Evolutionary conservation across 64 coral and sea anemone genomes (phyloP), one percentile per base, ranked within the genome.

Genomic region (Astreopora myriophthalma): DNA sequence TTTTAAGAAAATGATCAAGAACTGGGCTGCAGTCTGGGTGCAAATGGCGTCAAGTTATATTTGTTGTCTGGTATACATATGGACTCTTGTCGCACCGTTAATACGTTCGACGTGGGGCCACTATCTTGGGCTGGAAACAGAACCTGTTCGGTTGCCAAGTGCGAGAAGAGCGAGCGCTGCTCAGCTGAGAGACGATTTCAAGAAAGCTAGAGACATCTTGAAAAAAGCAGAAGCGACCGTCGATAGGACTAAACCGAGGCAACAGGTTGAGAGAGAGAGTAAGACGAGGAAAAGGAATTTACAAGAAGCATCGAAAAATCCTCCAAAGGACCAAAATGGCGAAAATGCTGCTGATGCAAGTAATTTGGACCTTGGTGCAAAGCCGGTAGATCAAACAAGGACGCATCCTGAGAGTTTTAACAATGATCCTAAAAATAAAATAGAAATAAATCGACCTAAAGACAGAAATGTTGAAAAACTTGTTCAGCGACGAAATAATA

Each of bases 11-110:
- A 78, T 98, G 40, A 94, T 98, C 19, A 98, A 98, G 74, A 98
- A 98, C 69, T 98, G 96, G 96, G 88, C 96, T 1, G 96, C 96
- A 2, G 96, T 98, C 19, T 98, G 96, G 96, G 96, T 98, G 22
- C 96, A 98, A 48, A 98, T 98, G 96, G 88, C 92, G 2, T 94
- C 96, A 4, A 98, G 96, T 73, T 98, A 91, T 58, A 94, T 98
- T 58, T 98, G 96, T 48, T 98, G 96, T 85, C 71, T 98, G 4
- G 85, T 98, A 13, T 98, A 90, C 24, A 98, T 98, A 89, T 98
- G 96, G 96, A 98, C 96, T 6, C 48, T 98, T 75, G 92, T 98
- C 25, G 96, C 96, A 5, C 96, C 96, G 2, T 71, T 98, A 39
- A 98, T 98, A 77, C 93, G 92, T 20, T 76, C 76, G 36, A 92